phyloP scores from a whole-genome alignment of 2,797 vertebrate genomes.

The Anabacerthia variegaticeps region DNA sequence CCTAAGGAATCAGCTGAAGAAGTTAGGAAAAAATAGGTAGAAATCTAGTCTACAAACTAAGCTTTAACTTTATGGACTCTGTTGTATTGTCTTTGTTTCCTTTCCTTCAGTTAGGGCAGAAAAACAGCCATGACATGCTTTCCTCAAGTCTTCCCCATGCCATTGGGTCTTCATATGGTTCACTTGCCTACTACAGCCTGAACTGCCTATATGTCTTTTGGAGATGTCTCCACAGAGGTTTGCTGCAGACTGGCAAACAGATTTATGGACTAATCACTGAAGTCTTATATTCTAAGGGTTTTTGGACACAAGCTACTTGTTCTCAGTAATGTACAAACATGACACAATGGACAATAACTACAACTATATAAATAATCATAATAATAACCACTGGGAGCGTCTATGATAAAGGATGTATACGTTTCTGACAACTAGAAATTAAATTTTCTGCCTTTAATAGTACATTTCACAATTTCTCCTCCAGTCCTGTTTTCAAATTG shows the following conservation, averaged over 20 bases:
- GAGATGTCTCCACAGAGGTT: neutral
- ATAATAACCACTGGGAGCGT: neutral
- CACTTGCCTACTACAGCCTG: neutral
- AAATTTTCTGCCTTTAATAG: neutral
- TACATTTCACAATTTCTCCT: neutral
- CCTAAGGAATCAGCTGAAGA: neutral
- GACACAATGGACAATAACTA: neutral
- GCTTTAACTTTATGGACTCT: neutral
- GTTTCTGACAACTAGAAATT: neutral
- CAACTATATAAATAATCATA: neutral
- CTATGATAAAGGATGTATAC: neutral
- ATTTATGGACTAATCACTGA: neutral
- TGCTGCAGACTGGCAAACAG: neutral
- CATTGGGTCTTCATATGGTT: neutral
- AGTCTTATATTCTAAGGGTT: neutral
- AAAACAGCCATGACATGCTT: neutral
- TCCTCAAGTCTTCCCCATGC: neutral
- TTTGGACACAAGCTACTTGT: neutral
- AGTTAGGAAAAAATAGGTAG: neutral
- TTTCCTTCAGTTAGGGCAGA: neutral
- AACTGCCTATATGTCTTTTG: neutral
- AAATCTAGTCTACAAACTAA: neutral
- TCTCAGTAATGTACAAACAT: neutral
- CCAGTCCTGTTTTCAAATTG: neutral
- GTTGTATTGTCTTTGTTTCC: neutral